Conservation (phyloP, 2,888 invertebrate species). For the Leuctra nigra region DNA sequence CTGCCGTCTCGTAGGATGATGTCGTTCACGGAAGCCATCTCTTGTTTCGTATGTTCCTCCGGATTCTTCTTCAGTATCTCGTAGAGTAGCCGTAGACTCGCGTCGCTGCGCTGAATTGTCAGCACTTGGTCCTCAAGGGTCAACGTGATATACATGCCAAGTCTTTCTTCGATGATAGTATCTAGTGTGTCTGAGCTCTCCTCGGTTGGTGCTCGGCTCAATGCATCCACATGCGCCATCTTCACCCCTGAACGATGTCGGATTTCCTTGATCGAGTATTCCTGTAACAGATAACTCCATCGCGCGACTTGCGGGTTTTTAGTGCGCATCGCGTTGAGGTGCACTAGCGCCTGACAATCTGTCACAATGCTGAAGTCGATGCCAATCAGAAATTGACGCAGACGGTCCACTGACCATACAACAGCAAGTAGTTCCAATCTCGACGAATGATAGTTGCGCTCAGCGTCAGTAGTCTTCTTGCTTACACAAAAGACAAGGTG, state of each 20-base stretch:
- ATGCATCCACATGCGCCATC: slow-evolving; percentile 36
- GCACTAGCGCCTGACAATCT: too few species aligned
- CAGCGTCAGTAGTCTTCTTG: slow-evolving; percentile 31
- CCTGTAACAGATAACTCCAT: slow-evolving; percentile 24
- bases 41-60: not conserved
- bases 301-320: slow-evolving; percentile 3
- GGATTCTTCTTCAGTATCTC: not conserved
- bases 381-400: slow-evolving; percentile 31
- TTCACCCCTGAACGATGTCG: slow-evolving; percentile 28
- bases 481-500: slow-evolving; percentile 33
- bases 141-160: not conserved
- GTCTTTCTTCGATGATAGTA: not conserved
- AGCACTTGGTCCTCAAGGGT: not conserved
- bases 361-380: slow-evolving; percentile 32
- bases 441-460: slow-evolving; percentile 31
- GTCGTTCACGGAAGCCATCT: not conserved
- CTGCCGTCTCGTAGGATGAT: not conserved
- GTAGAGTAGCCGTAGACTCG: not conserved
- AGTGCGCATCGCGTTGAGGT: slow-evolving; percentile 28
- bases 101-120: not conserved
- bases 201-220: slow-evolving; percentile 30
- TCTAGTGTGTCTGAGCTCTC: not conserved
- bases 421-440: slow-evolving; percentile 32
- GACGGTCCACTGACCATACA: slow-evolving; percentile 31
- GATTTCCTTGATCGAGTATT: slow-evolving; percentile 29